Conservation (phyloP, 2,113 vertebrate species). For the Pluvialis apricaria region DNA sequence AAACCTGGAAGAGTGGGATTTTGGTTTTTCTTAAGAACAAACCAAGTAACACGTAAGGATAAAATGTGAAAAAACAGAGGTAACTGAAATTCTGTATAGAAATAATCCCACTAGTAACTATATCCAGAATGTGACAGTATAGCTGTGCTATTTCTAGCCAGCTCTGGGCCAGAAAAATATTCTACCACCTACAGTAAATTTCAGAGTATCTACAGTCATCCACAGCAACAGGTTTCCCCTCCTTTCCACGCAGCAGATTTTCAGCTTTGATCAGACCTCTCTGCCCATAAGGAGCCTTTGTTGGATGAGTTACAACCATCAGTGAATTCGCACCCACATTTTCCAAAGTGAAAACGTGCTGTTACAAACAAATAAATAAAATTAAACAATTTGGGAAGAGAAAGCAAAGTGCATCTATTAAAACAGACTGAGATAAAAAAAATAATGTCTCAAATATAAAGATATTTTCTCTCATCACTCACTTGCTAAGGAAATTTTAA, state of each 20-base stretch:
- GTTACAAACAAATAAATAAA: background rate
- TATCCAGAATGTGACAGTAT: background rate
- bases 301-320: background rate
- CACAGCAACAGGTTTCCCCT: background rate
- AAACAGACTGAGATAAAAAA: background rate
- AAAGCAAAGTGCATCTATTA: background rate
- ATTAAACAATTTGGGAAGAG: background rate
- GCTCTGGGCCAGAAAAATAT: background rate
- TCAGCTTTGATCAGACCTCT: background rate
- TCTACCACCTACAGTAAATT: background rate
- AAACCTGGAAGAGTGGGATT: background rate
- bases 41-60: background rate
- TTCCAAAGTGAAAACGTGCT: background rate
- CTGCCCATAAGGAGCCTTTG: background rate
- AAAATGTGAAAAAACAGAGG: background rate
- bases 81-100: background rate
- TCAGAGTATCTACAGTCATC: background rate
- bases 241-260: background rate
- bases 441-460: background rate
- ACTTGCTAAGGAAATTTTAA: background rate
- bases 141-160: background rate
- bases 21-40: background rate
- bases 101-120: background rate
- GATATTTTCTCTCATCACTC: background rate
- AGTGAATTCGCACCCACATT: background rate